These are phyloP conservation scores for Laticauda colubrina DNA, from an alignment of 2,113 vertebrate genomes.

Conservation along the genomic window DNA sequence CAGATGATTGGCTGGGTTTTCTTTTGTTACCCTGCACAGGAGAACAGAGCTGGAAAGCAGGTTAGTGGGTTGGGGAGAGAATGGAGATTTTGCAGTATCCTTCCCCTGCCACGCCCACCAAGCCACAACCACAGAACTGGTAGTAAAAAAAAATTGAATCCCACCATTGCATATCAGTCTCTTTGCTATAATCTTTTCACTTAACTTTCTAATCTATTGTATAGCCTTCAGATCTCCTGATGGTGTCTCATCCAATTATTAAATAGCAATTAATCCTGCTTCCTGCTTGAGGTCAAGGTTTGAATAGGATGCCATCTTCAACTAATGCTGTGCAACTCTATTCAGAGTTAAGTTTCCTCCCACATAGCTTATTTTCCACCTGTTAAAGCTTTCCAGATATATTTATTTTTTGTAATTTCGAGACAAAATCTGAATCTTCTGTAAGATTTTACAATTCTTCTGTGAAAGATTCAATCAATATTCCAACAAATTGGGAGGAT, in stretches of 20 bases:
- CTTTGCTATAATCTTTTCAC: not conserved
- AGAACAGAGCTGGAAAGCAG: no score
- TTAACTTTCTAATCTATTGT: not conserved
- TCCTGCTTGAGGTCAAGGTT: not conserved
- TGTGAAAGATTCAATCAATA: not conserved
- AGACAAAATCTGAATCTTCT: not conserved
- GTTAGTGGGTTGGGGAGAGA: no score
- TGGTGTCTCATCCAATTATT: not conserved
- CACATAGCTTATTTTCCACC: not conserved
- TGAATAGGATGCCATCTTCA: not conserved
- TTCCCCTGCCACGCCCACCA: no score
- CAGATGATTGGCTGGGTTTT: no score
- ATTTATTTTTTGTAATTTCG: not conserved
- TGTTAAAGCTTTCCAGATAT: not conserved
- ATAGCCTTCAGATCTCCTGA: not conserved
- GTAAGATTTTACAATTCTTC: not conserved
- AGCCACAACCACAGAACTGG: no score
- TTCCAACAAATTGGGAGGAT: not conserved
- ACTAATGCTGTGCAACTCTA: not conserved
- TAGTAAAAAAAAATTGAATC: no score
- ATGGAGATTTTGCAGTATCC: no score
- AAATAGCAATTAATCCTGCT: not conserved
- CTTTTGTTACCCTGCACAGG: no score
- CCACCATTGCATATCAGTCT: no score
- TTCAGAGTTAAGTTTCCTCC: not conserved